phyloP scores from a whole-genome alignment of 2,113 vertebrate genomes.

The Lasiurus cinereus region DNA sequence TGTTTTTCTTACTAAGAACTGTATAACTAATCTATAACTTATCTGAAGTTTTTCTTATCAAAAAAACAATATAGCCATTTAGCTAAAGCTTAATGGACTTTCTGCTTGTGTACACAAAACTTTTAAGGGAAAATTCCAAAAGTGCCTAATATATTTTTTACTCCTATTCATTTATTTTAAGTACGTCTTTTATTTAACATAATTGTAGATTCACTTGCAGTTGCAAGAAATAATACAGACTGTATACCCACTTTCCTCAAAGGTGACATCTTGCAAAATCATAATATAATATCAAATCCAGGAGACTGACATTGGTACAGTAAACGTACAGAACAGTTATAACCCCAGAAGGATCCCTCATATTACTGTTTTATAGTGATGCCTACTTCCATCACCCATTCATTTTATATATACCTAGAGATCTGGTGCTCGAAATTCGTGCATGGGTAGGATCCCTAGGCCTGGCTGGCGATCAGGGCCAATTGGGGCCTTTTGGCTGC shows the following conservation, averaged over 20 bases:
- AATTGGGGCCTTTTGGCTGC: too few species aligned
- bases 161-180: slow-evolving; percentile 43
- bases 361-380: neutral
- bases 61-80: slow-evolving; percentile 19
- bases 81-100: slow-evolving; percentile 36
- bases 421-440: too few species aligned
- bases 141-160: neutral
- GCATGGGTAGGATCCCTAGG: too few species aligned
- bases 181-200: neutral
- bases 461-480: too few species aligned
- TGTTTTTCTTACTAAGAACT: slow-evolving; percentile 36
- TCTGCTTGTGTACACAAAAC: neutral
- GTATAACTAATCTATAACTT: neutral
- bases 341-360: neutral
- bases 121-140: slow-evolving; percentile 44
- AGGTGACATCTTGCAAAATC: too few species aligned
- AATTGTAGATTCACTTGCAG: too few species aligned
- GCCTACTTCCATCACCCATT: neutral
- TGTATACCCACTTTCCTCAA: too few species aligned
- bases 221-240: too few species aligned
- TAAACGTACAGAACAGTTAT: neutral
- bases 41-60: slow-evolving; percentile 43
- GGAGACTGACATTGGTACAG: neutral
- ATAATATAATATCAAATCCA: neutral
- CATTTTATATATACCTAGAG: slow-evolving; percentile 9